Evolutionary conservation across 1,140 invertebrate genomes (phyloP).

Genomic region (Drosophila willistoni): DNA sequence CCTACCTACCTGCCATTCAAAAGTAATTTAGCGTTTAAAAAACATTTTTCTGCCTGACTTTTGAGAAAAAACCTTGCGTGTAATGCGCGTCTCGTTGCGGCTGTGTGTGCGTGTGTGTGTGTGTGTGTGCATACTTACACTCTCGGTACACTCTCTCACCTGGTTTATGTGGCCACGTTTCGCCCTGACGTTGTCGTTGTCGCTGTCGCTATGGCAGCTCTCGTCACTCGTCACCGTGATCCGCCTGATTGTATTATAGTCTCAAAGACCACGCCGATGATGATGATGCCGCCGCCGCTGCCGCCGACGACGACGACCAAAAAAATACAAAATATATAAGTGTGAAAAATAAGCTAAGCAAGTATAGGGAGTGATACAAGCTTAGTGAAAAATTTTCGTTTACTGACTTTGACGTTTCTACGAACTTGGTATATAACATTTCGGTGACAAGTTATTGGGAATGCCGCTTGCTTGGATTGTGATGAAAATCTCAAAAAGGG

Average conservation of each 20-base stretch:
- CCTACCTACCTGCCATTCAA: constrained; percentile 68
- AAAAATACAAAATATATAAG: constrained; percentile 26
- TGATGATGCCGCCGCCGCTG: too few species aligned
- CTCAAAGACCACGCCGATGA: constrained; percentile 3
- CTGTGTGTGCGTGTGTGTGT: constrained; percentile 19
- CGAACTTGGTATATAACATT: constrained; percentile 8
- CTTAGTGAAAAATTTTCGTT: constrained; percentile 32
- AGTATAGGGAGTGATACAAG: neutral
- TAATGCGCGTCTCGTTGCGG: constrained; percentile 56
- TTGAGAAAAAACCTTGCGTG: constrained; percentile 68
- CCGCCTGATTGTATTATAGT: constrained; percentile 67
- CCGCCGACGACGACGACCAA: constrained; percentile 5
- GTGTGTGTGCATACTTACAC: constrained; percentile 3
- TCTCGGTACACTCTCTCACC: constrained; percentile 53
- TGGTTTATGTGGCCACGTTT: constrained; percentile 67
- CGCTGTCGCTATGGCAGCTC: constrained; percentile 42
- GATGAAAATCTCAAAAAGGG: neutral
- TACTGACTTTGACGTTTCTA: constrained; percentile 71
- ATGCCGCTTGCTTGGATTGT: constrained; percentile 43
- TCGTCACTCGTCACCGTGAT: constrained; percentile 64
- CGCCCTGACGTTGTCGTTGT: constrained; percentile 16
- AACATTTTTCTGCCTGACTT: constrained; percentile 80
- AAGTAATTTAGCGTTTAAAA: constrained; percentile 81
- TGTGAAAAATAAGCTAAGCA: neutral
- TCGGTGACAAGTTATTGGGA: constrained; percentile 10